Evolutionary conservation across 2,113 vertebrate species (phyloP).

Genomic region (Phocoena phocoena): DNA sequence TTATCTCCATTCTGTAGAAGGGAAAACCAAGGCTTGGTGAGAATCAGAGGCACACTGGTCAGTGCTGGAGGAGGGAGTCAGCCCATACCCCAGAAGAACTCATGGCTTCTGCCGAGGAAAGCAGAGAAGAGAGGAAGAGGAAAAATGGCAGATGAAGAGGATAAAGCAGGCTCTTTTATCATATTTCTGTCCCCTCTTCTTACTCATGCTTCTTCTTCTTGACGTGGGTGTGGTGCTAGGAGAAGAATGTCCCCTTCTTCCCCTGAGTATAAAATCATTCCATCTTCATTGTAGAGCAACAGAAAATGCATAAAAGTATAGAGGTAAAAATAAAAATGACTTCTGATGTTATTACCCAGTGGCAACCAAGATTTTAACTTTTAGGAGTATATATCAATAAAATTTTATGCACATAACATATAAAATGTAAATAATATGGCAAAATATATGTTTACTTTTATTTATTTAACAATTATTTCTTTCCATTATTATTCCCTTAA

Average conservation of each 20-base stretch:
- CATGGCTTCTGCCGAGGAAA: neutral
- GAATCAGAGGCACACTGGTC: neutral
- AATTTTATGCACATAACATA: neutral
- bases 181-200: neutral
- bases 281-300: neutral
- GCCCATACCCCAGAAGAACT: neutral
- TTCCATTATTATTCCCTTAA: neutral
- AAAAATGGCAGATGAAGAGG: neutral
- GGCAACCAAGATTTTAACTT: conserved; percentile 9
- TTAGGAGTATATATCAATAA: neutral
- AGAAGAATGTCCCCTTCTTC: neutral
- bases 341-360: neutral
- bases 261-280: neutral
- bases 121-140: neutral
- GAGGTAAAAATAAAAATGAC: neutral
- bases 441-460: neutral
- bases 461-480: conserved; percentile 4
- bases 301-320: neutral
- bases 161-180: neutral
- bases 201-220: neutral
- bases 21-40: neutral
- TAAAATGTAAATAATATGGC: neutral
- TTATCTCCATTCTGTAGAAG: neutral
- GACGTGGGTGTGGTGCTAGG: neutral
- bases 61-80: neutral